A percentile compares a stretch with the other conserved stretches of the same genome.
Conservation (phyloP, 2,888 invertebrate species). For the Macropis europaea region DNA sequence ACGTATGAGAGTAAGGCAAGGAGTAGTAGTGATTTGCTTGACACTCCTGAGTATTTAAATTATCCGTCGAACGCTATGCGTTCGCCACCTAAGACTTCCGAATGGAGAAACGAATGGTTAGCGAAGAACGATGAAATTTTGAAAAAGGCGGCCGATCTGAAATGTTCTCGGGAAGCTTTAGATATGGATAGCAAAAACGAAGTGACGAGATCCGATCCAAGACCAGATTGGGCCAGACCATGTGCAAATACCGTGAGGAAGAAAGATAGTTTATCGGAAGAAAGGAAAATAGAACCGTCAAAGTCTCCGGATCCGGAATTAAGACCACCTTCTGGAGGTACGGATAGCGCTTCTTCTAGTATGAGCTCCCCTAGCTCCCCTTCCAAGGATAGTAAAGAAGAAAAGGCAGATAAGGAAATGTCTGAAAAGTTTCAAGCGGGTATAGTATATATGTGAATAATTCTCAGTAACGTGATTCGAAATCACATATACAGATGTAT, state of each 20-base stretch:
- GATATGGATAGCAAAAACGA: conserved; percentile 60
- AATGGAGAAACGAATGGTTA: conserved; percentile 77
- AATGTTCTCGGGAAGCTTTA: conserved; percentile 53
- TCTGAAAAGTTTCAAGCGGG: conserved; percentile 76
- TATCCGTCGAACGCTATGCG: conserved; percentile 65
- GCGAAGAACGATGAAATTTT: conserved; percentile 75
- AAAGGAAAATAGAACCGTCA: conserved; percentile 64
- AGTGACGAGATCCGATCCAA: conserved; percentile 65
- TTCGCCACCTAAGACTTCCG: conserved; percentile 75
- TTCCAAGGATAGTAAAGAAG: conserved; percentile 76
- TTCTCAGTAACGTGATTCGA: conserved; percentile 25
- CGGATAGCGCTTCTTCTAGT: conserved; percentile 75
- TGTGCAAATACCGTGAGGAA: conserved; percentile 65
- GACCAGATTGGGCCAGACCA: conserved; percentile 76
- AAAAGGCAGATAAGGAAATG: conserved; percentile 76
- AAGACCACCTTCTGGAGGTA: conserved; percentile 71
- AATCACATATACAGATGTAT: conserved; percentile 22
- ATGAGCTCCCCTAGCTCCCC: conserved; percentile 77
- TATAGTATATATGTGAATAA: conserved; percentile 56
- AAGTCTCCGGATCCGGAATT: conserved; percentile 74
- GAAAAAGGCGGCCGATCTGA: conserved; percentile 69
- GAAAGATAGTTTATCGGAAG: conserved; percentile 60
- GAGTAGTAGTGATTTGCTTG: conserved; percentile 64
- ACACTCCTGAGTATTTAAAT: conserved; percentile 65
- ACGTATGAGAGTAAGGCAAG: conserved; percentile 44